These are phyloP conservation scores for Podabrus alpinus DNA, from an alignment of 2,888 invertebrate species.

Conservation along the genomic window DNA sequence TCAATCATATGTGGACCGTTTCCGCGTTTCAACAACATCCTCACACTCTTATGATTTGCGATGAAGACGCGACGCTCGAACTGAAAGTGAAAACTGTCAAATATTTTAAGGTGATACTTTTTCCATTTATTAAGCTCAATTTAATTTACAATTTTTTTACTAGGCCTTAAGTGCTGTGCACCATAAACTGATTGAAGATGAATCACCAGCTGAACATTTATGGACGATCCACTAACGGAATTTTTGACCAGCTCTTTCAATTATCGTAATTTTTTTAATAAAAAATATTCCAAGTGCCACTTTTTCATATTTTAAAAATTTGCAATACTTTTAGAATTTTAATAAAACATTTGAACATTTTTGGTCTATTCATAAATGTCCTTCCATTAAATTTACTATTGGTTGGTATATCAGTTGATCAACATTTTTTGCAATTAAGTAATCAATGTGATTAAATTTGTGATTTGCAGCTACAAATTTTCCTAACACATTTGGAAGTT, in stretches of 20 bases:
- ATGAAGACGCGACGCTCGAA: conserved; percentile 97
- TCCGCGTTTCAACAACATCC: conserved; percentile 98
- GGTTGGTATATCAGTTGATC: background rate
- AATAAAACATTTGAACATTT: background rate
- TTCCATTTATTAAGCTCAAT: background rate
- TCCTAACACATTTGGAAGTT: background rate
- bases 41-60: conserved; percentile 90
- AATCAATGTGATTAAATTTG: background rate
- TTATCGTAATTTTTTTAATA: background rate
- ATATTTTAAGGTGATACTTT: conserved; percentile 73
- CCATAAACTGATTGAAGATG: conserved; percentile 77
- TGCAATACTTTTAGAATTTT: background rate
- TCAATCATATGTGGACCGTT: conserved; percentile 99
- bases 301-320: background rate
- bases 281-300: background rate
- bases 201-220: conserved; percentile 51
- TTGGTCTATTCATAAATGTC: background rate
- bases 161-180: conserved; percentile 87
- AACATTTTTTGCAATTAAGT: background rate
- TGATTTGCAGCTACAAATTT: background rate
- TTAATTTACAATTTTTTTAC: conserved; percentile 34
- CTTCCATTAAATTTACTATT: background rate
- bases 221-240: conserved; percentile 51
- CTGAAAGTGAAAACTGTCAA: conserved; percentile 97
- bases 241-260: background rate